These are phyloP conservation scores for Sinotaia quadrata DNA, from an alignment of 2,888 invertebrate species.

Conservation along the genomic window DNA sequence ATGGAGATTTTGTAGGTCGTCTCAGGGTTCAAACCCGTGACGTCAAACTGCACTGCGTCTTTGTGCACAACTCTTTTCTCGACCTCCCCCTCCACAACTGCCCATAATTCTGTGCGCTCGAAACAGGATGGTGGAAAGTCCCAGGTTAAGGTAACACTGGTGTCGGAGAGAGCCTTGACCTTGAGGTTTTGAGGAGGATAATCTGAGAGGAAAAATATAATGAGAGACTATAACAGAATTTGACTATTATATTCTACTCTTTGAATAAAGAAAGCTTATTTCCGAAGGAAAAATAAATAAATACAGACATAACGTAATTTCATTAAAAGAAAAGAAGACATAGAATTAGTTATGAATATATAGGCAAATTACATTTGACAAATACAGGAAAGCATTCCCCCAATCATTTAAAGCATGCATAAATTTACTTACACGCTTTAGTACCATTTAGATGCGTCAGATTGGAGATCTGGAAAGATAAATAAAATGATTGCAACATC, in stretches of 20 bases:
- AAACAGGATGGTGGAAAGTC: slow-evolving; percentile 29
- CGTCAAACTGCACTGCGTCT: slow-evolving; percentile 28
- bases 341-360: no score
- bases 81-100: slow-evolving; percentile 1
- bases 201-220: no score
- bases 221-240: no score
- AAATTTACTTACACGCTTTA: background rate
- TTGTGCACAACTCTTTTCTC: slow-evolving; percentile 25
- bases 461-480: slow-evolving; percentile 5
- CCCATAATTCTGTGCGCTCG: slow-evolving; percentile 21
- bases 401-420: no score
- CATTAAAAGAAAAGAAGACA: no score
- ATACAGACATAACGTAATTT: no score
- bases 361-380: no score
- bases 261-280: no score
- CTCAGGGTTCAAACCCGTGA: slow-evolving; percentile 26
- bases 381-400: no score
- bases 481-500: no score
- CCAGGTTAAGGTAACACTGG: slow-evolving; percentile 29
- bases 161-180: slow-evolving; percentile 1
- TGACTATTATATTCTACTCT: no score
- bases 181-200: slow-evolving; percentile 28
- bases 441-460: slow-evolving; percentile 15
- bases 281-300: no score
- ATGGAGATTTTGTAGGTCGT: slow-evolving; percentile 27